Evolutionary conservation across 2,797 vertebrate species (phyloP).

Genomic region (Salmo trutta): DNA sequence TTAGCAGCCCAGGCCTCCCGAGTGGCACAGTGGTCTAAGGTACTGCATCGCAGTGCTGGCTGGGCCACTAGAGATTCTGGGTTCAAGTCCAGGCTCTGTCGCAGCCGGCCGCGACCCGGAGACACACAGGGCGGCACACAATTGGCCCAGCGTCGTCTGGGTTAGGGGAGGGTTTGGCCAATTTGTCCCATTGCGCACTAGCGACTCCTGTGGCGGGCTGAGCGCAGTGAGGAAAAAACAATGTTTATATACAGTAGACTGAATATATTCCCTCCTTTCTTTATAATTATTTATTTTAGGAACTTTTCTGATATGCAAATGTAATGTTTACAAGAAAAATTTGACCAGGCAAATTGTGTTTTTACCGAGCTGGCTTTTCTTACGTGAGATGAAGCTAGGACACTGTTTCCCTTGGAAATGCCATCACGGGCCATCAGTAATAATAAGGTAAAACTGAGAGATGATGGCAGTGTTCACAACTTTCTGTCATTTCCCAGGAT

Average conservation of each 20-base stretch:
- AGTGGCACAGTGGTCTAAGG: too few relatives aligned
- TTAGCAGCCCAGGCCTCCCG: background rate
- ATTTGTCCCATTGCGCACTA: too few relatives aligned
- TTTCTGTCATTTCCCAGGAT: conserved; percentile 32
- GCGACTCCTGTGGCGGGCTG: too few relatives aligned
- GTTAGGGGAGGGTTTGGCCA: too few relatives aligned
- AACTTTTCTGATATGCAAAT: conserved; percentile 31
- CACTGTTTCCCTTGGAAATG: conserved; percentile 22
- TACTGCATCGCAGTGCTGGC: too few relatives aligned
- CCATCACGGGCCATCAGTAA: background rate
- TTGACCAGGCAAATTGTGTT: conserved; percentile 5
- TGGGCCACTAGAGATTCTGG: too few relatives aligned
- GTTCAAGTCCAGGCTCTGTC: too few relatives aligned
- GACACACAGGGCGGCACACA: too few relatives aligned
- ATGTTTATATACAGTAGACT: background rate
- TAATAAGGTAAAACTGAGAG: background rate
- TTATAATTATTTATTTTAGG: conserved; percentile 5
- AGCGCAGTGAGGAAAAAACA: background rate
- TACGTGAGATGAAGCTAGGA: background rate
- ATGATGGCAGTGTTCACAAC: conserved; percentile 3
- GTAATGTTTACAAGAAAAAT: conserved; percentile 24
- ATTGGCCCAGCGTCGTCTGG: too few relatives aligned
- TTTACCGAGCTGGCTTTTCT: background rate
- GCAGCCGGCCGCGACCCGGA: too few relatives aligned
- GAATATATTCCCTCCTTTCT: conserved; percentile 2